These are phyloP conservation scores for Diabrotica virgifera DNA, from an alignment of 1,140 invertebrate genomes.

Conservation along the genomic window DNA sequence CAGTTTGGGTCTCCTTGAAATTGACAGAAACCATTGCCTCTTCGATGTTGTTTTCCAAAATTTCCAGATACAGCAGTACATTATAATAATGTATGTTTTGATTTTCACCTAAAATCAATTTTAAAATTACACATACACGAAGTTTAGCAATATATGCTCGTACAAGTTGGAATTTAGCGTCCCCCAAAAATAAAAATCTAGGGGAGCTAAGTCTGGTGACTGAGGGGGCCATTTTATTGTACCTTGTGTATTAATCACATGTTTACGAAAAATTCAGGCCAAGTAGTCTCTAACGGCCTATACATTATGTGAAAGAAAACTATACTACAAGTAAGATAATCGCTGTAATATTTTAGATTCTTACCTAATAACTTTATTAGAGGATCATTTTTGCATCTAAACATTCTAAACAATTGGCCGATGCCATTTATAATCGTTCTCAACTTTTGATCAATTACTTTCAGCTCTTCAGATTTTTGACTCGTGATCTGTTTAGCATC, in stretches of 20 bases:
- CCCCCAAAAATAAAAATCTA: too few relatives aligned
- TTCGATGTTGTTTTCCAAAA: constrained; percentile 59
- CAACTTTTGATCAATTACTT: constrained; percentile 50
- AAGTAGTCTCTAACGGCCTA: too few relatives aligned
- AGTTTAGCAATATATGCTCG: too few relatives aligned
- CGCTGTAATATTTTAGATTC: not conserved
- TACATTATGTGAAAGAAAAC: too few relatives aligned
- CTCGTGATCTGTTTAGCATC: constrained; percentile 47
- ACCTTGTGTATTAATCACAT: too few relatives aligned
- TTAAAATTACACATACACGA: too few relatives aligned
- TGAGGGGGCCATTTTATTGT: too few relatives aligned
- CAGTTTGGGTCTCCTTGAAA: constrained; percentile 37
- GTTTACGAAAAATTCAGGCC: too few relatives aligned
- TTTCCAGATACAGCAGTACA: constrained; percentile 68
- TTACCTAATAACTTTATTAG: constrained; percentile 51
- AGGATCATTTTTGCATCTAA: constrained; percentile 65
- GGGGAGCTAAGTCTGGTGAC: too few relatives aligned
- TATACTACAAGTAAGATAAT: too few relatives aligned
- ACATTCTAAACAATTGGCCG: constrained; percentile 58
- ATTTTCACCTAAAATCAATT: constrained; percentile 49
- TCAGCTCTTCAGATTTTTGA: constrained; percentile 52
- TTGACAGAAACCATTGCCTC: constrained; percentile 57
- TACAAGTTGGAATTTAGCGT: too few relatives aligned
- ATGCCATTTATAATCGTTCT: constrained; percentile 57
- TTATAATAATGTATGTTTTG: constrained; percentile 65